Conservation (phyloP, 2,888 invertebrate species). For the Pemphredon lugubris region DNA sequence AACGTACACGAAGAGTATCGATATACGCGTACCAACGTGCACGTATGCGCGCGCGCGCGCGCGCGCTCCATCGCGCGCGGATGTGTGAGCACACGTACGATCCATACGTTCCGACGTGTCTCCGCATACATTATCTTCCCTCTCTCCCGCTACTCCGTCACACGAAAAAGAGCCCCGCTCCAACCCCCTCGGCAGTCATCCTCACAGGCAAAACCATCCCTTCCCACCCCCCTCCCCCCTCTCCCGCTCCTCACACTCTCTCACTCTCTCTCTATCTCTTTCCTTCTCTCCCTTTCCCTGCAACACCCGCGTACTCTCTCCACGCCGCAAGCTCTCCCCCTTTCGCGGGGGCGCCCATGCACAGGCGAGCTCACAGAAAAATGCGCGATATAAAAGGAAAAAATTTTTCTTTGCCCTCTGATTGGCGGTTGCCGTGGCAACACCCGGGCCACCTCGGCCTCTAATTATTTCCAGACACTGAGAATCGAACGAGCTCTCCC, state of each 20-base stretch:
- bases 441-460: conserved; percentile 78
- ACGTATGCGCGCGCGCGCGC: too few species aligned
- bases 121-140: conserved; percentile 79
- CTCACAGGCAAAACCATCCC: conserved; percentile 25
- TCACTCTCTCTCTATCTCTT: too few species aligned
- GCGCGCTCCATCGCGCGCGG: background rate
- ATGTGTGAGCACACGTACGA: background rate
- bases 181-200: conserved; percentile 49
- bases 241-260: too few species aligned
- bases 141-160: conserved; percentile 32
- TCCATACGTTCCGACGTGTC: conserved; percentile 77
- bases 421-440: conserved; percentile 81
- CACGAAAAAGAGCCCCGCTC: conserved; percentile 52
- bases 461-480: conserved; percentile 82
- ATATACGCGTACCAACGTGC: background rate
- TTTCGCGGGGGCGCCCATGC: conserved; percentile 59
- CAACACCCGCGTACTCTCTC: too few species aligned
- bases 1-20: background rate
- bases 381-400: conserved; percentile 76
- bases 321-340: conserved; percentile 41
- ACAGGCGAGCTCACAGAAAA: conserved; percentile 65
- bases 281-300: too few species aligned
- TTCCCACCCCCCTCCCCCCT: conserved; percentile 20
- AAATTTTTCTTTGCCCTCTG: conserved; percentile 80
- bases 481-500: conserved; percentile 80